phyloP scores from a whole-genome alignment of 2,113 vertebrate genomes.

The Gorsachius goisagi region DNA sequence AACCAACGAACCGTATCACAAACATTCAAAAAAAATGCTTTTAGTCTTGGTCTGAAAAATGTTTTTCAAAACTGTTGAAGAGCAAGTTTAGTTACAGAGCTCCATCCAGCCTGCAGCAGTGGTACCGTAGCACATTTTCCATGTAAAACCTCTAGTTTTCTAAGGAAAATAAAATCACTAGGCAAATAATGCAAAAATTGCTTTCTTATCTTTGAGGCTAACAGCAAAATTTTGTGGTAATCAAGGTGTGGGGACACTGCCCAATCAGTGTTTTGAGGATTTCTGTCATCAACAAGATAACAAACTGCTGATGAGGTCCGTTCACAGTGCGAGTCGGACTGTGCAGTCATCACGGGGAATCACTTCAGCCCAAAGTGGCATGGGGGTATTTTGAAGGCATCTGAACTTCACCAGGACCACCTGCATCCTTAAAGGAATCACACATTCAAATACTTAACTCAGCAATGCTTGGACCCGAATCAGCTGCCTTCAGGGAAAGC shows the following conservation, averaged over 20 bases:
- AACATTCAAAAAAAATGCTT: neutral
- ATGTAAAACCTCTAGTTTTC: conserved; percentile 43
- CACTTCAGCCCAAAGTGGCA: neutral
- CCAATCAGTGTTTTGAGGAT: neutral
- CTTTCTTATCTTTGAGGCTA: conserved; percentile 41
- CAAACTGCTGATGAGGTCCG: neutral
- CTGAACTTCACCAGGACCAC: neutral
- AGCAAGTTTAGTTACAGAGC: conserved; percentile 30
- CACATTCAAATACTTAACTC: accelerated
- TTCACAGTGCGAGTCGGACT: conserved; percentile 16
- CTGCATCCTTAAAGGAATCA: neutral
- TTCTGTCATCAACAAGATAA: conserved; percentile 6
- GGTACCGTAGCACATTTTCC: conserved; percentile 21
- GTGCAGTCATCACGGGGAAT: neutral
- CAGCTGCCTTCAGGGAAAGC: neutral
- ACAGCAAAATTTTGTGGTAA: conserved; percentile 24
- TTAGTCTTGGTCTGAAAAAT: neutral
- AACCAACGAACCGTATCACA: accelerated
- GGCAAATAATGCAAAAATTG: conserved; percentile 18
- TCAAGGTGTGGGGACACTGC: neutral
- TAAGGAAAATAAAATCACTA: conserved; percentile 49
- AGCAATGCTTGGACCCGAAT: too few species aligned
- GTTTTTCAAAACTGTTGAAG: neutral
- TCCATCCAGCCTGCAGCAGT: conserved; percentile 50
- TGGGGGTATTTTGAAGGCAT: neutral